phyloP scores from a whole-genome alignment of 2,113 vertebrate genomes.

The Anguilla japonica region DNA sequence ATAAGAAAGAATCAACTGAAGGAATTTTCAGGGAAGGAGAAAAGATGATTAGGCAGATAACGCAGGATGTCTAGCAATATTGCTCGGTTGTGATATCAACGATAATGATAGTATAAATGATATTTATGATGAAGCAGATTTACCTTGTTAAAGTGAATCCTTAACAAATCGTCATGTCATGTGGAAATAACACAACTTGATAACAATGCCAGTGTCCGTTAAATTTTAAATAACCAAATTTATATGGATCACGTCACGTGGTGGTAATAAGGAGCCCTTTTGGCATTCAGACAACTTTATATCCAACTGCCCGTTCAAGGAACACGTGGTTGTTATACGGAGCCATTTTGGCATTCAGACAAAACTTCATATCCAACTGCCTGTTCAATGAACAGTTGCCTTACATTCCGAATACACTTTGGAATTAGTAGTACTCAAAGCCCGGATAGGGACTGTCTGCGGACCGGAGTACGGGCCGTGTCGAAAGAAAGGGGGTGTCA shows the following conservation, averaged over 20 bases:
- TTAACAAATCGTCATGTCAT: background rate
- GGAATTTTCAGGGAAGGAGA: background rate
- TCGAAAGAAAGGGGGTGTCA: no score
- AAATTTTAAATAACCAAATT: background rate
- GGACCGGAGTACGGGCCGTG: no score
- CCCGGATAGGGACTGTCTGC: no score
- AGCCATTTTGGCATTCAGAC: no score
- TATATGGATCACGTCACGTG: background rate
- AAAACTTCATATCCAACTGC: no score
- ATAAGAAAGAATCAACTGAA: background rate
- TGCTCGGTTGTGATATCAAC: background rate
- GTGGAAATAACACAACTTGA: background rate
- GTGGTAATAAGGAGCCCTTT: background rate
- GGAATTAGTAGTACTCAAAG: no score
- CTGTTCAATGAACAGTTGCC: no score
- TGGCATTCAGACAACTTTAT: no score
- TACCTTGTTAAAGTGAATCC: background rate
- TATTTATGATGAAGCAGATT: background rate
- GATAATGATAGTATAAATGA: background rate
- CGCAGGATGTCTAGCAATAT: background rate
- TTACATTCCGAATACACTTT: no score
- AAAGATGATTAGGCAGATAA: background rate
- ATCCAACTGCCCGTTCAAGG: no score
- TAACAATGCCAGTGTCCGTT: background rate
- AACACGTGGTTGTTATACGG: background rate